Percentiles rank a stretch among this genome's conserved stretches.
Conservation (phyloP, 2,113 vertebrate genomes). For the Oryzias celebensis region DNA sequence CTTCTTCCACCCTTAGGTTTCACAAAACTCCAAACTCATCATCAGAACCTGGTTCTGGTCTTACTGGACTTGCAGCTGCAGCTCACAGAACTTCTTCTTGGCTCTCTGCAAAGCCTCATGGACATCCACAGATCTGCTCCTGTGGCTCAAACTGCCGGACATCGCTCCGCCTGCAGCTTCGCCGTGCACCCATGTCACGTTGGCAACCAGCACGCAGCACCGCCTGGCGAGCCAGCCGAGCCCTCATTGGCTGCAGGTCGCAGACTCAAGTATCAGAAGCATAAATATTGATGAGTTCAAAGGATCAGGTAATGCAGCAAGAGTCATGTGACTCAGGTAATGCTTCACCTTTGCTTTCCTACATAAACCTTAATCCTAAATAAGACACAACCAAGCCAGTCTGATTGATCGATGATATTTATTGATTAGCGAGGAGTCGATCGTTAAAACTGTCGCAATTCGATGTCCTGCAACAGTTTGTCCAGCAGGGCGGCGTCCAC, state of each 20-base stretch:
- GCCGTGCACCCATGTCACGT: slow-evolving; percentile 14
- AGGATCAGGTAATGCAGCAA: slow-evolving; percentile 13
- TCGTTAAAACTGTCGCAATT: not conserved
- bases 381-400: not conserved
- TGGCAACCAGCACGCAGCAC: slow-evolving; percentile 24
- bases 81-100: slow-evolving; percentile 62
- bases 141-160: slow-evolving; percentile 34
- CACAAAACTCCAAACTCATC: too few relatives aligned
- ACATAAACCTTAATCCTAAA: not conserved
- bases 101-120: slow-evolving; percentile 67
- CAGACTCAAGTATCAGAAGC: not conserved
- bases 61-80: slow-evolving; percentile 67
- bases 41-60: slow-evolving; percentile 10
- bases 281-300: slow-evolving; percentile 46
- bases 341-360: slow-evolving; percentile 3
- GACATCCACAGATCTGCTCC: slow-evolving; percentile 56
- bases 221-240: not conserved
- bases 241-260: slow-evolving; percentile 26
- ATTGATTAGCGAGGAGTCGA: slow-evolving; percentile 10
- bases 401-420: not conserved
- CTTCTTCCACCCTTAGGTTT: too few relatives aligned
- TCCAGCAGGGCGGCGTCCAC: slow-evolving; percentile 44
- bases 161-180: slow-evolving; percentile 35
- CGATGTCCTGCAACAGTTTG: slow-evolving; percentile 35
- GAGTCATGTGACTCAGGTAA: slow-evolving; percentile 8